A percentile compares a stretch with the other conserved stretches of the same genome.
Conservation (phyloP, 2,113 vertebrate species). For the Sinocyclocheilus grahami region DNA sequence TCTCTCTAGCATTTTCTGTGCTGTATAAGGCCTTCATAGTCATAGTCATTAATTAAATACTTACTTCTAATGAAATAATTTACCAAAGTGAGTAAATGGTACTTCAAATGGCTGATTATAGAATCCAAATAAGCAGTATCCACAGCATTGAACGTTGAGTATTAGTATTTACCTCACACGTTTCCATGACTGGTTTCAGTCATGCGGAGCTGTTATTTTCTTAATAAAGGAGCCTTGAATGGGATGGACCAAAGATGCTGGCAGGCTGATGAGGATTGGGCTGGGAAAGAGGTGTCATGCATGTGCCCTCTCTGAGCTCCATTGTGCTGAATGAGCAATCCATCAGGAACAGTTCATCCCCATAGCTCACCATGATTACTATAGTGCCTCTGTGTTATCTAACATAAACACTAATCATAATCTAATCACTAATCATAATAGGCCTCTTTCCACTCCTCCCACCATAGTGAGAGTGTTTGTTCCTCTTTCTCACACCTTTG, state of each 20-base stretch:
- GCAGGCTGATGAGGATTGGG: not conserved
- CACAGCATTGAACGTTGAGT: not conserved
- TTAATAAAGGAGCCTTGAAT: not conserved
- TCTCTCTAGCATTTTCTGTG: not conserved
- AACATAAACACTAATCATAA: conserved; percentile 67
- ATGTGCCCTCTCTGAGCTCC: conserved; percentile 29
- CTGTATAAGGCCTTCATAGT: not conserved
- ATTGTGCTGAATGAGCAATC: conserved; percentile 55
- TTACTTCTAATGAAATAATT: not conserved
- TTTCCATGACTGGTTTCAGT: conserved; percentile 24
- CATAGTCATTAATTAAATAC: not conserved
- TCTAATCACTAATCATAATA: conserved; percentile 65
- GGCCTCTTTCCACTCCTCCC: conserved; percentile 20
- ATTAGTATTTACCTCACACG: not conserved
- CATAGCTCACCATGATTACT: conserved; percentile 64
- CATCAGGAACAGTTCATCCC: conserved; percentile 51
- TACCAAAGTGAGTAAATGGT: not conserved
- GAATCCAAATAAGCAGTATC: not conserved
- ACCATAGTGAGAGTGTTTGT: not conserved
- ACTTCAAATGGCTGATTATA: not conserved
- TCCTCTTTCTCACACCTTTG: not conserved
- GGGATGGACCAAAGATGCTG: not conserved
- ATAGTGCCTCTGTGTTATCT: conserved; percentile 62
- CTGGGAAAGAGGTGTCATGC: not conserved
- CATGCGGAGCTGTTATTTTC: not conserved